A percentile compares a stretch with the other conserved stretches of the same genome.
Evolutionary conservation across 1,140 invertebrate species (phyloP).

Genomic region (Asbolus verrucosus): DNA sequence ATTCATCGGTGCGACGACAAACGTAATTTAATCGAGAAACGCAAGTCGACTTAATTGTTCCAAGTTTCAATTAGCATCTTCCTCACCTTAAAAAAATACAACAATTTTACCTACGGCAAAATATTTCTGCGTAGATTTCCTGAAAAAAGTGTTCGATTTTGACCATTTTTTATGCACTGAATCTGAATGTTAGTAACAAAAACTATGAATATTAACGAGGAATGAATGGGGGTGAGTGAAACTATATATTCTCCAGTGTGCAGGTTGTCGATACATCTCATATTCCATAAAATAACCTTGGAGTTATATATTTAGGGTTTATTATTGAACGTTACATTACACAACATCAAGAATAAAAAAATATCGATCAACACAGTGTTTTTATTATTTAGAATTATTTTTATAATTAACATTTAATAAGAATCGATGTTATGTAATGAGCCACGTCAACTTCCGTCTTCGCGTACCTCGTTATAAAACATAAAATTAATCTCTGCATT

Average conservation of each 20-base stretch:
- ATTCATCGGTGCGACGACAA: slow-evolving; percentile 19
- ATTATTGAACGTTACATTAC: not conserved
- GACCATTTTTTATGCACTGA: too few species aligned
- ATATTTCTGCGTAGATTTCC: too few species aligned
- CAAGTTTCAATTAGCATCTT: not conserved
- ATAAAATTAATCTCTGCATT: too few species aligned
- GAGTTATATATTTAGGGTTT: not conserved
- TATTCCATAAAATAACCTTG: not conserved
- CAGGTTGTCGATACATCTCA: slow-evolving; percentile 1
- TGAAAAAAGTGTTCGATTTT: too few species aligned
- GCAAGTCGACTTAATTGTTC: slow-evolving; percentile 25
- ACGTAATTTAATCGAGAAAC: slow-evolving; percentile 18
- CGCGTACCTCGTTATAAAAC: too few species aligned
- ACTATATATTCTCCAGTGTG: not conserved
- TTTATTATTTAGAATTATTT: not conserved
- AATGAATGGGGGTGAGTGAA: not conserved
- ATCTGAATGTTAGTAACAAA: too few species aligned
- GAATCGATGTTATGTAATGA: too few species aligned
- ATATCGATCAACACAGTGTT: not conserved
- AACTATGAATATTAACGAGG: not conserved
- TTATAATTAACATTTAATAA: not conserved
- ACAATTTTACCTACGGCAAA: too few species aligned
- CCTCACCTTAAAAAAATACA: slow-evolving; percentile 3
- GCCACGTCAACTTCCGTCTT: not conserved
- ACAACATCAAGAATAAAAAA: not conserved